Evolutionary conservation across 2,888 invertebrate species (phyloP).

Genomic region (Tipula lateralis): DNA sequence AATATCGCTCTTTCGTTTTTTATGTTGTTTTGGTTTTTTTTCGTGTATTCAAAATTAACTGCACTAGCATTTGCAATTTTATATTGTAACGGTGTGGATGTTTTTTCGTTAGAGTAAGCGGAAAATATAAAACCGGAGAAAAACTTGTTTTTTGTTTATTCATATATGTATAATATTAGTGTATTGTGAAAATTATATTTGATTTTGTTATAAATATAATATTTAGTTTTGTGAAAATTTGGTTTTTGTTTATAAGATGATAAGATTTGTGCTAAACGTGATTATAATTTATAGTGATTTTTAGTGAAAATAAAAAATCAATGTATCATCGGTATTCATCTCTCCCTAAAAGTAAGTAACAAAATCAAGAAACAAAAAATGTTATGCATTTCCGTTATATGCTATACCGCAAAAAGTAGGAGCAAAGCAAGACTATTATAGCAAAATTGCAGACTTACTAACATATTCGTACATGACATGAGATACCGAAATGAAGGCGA

Average conservation of each 20-base stretch:
- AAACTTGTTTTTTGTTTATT: neutral
- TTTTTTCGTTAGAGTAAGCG: neutral
- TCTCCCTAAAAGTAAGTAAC: neutral
- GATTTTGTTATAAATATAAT: neutral
- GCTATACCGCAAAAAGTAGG: neutral
- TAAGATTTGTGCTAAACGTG: neutral
- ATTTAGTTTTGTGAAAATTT: neutral
- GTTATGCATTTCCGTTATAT: neutral
- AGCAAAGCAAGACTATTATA: neutral
- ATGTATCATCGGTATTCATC: neutral
- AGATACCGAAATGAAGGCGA: neutral
- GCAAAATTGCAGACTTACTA: neutral
- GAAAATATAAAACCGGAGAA: neutral
- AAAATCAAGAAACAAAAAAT: neutral
- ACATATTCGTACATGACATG: neutral
- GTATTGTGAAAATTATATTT: neutral
- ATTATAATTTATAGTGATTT: neutral
- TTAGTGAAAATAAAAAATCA: neutral
- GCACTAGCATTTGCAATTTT: constrained; percentile 9
- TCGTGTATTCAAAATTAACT: neutral
- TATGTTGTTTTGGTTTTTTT: neutral
- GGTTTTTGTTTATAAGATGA: neutral
- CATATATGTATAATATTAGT: neutral
- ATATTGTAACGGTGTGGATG: constrained; percentile 11
- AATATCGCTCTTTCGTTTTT: neutral